A percentile compares a stretch with the other conserved stretches of the same genome.
Conservation (phyloP, 2,797 vertebrate genomes). For the Xenentodon cancila region DNA sequence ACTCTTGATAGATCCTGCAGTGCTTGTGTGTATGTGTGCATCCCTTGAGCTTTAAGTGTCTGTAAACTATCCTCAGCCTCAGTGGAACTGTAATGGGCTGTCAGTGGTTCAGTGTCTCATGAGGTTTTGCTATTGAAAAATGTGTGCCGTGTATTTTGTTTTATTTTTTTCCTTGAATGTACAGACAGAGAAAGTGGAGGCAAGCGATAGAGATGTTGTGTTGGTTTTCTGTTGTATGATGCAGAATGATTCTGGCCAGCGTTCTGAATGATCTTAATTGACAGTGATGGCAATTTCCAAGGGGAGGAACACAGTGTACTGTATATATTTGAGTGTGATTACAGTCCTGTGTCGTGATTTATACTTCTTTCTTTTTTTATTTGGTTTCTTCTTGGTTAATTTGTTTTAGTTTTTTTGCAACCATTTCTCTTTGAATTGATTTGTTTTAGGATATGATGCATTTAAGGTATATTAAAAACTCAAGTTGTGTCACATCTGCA, state of each 20-base stretch:
- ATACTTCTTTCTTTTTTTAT: too few species aligned
- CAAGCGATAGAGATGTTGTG: constrained; percentile 24
- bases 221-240: constrained; percentile 50
- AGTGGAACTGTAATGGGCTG: constrained; percentile 70
- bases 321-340: too few species aligned
- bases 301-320: neutral
- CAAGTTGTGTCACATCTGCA: too few species aligned
- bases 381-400: too few species aligned
- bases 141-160: constrained; percentile 31
- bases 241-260: constrained; percentile 27
- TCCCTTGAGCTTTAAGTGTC: constrained; percentile 47
- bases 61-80: constrained; percentile 67
- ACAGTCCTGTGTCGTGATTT: too few species aligned
- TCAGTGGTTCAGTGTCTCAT: constrained; percentile 57
- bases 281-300: constrained; percentile 59
- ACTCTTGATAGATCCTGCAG: too few species aligned
- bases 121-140: constrained; percentile 42
- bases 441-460: too few species aligned
- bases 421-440: too few species aligned
- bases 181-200: constrained; percentile 22
- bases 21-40: constrained; percentile 12
- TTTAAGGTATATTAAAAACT: too few species aligned
- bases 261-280: constrained; percentile 67
- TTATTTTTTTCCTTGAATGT: constrained; percentile 15
- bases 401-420: too few species aligned